Base-by-base conservation (phyloP, 1,140 invertebrate genomes). In the Bilobella aurantiaca region DNA sequence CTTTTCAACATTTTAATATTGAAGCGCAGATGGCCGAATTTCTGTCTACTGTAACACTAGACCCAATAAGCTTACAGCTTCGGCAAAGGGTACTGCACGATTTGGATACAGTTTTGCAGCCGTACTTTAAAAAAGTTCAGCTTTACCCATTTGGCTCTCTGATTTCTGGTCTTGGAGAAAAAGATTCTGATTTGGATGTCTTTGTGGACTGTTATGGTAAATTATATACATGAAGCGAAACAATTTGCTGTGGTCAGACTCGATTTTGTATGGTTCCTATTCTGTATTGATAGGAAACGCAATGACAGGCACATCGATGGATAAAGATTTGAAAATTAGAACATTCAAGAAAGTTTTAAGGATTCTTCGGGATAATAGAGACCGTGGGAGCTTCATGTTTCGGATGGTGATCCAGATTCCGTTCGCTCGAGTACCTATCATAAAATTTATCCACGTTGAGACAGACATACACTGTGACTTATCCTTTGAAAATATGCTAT, bases 401-500 rank as follows among this genome's bases (percentile, higher is more conserved):
- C 3, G 32, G 14, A 21, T 8, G 3, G 21, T 69, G n/a, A 56
- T 66, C 29, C 32, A 61, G 0, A 60, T 69, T 16, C 29, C 27
- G 23, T 27, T 30, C 16, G 64, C 62, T 21, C 64, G 68, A 0
- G 65, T 69, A 5, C 68, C 68, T 0, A 69, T 69, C 18, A 18
- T 69, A 5, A 69, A 69, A 28, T 30, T 62, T 21, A 28, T 14
- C 23, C 68, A 69, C 28, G 1, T 5, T 16, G 2, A 0, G 2
- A 23, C 58, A 3, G 30, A 34, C 12, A 64, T 69, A 16, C 60
- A 57, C 34, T 57, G 56, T 18, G 68, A 69, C 62, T 27, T 69
- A 5, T 66, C 64, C 18, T 69, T 66, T 58, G 68, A 66, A 46
- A 69, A 69, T 46, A 21, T 66, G 2, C 30, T 64, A 0, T 69